These are phyloP conservation scores for Diarsia dahlii DNA, from an alignment of 2,888 invertebrate genomes.

Conservation along the genomic window DNA sequence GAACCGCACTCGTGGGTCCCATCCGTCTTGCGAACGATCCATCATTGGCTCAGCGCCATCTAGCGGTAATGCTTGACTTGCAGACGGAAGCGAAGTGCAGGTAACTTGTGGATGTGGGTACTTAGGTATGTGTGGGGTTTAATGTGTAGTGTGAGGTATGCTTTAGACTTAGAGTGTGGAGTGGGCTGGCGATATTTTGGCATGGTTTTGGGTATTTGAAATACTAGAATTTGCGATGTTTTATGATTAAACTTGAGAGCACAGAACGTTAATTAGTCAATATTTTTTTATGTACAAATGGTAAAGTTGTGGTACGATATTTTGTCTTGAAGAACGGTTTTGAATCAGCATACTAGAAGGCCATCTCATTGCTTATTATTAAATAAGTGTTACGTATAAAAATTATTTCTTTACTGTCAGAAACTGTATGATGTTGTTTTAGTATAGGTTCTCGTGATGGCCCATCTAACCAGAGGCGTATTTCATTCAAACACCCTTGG, in stretches of 20 bases:
- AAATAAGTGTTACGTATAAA: not conserved
- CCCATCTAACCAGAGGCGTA: no score
- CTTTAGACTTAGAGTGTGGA: not conserved
- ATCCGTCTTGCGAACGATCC: constrained; percentile 68
- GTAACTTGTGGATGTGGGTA: constrained; percentile 18
- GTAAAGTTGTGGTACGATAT: not conserved
- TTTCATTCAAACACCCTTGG: not conserved
- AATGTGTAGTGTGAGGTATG: constrained; percentile 4
- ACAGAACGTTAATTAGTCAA: not conserved
- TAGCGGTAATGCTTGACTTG: constrained; percentile 49
- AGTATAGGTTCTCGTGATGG: no score
- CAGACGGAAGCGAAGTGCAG: constrained; percentile 25
- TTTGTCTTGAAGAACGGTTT: not conserved
- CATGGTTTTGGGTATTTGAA: not conserved
- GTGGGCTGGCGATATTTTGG: not conserved
- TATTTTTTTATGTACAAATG: not conserved
- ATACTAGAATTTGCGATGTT: not conserved
- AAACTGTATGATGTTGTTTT: no score
- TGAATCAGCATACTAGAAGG: not conserved
- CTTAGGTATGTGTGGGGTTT: constrained; percentile 8
- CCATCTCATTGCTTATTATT: not conserved
- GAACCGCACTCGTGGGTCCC: constrained; percentile 50
- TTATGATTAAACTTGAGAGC: not conserved
- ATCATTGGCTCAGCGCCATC: constrained; percentile 60
- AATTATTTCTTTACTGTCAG: not conserved